Evolutionary conservation across 2,797 vertebrate genomes (phyloP).

Genomic region (Lemur catta): DNA sequence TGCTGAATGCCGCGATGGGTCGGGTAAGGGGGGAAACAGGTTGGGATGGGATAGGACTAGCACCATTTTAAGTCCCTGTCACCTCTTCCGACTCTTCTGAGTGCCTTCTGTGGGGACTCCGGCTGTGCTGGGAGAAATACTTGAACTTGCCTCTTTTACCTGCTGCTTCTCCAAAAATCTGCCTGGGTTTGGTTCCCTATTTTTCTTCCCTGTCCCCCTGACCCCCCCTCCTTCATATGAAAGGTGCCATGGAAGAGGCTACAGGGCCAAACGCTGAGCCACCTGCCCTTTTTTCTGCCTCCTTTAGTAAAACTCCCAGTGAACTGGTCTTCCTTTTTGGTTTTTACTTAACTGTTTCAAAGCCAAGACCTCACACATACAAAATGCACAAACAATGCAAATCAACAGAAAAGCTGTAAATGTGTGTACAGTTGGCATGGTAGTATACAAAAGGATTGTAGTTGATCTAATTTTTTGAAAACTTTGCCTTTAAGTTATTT

Average conservation of each 20-base stretch:
- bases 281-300: constrained; percentile 67
- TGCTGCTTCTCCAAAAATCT: constrained; percentile 82
- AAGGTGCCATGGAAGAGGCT: constrained; percentile 76
- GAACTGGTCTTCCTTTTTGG: constrained; percentile 79
- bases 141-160: constrained; percentile 82
- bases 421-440: constrained; percentile 82
- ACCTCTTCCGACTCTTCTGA: constrained; percentile 79
- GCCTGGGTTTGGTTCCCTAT: constrained; percentile 71
- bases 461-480: constrained; percentile 73
- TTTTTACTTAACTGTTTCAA: constrained; percentile 82
- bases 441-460: constrained; percentile 82
- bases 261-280: constrained; percentile 73
- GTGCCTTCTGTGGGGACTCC: constrained; percentile 84
- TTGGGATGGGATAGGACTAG: constrained; percentile 64
- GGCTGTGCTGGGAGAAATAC: constrained; percentile 84
- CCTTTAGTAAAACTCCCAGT: constrained; percentile 64
- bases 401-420: constrained; percentile 84
- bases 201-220: background rate
- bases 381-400: constrained; percentile 96
- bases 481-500: constrained; percentile 83
- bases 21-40: constrained; percentile 27
- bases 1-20: constrained; percentile 47
- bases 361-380: constrained; percentile 77
- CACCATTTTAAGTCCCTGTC: constrained; percentile 76
- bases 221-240: background rate